phyloP scores from a whole-genome alignment of 2,797 vertebrate species.

The Ammospiza maritima region DNA sequence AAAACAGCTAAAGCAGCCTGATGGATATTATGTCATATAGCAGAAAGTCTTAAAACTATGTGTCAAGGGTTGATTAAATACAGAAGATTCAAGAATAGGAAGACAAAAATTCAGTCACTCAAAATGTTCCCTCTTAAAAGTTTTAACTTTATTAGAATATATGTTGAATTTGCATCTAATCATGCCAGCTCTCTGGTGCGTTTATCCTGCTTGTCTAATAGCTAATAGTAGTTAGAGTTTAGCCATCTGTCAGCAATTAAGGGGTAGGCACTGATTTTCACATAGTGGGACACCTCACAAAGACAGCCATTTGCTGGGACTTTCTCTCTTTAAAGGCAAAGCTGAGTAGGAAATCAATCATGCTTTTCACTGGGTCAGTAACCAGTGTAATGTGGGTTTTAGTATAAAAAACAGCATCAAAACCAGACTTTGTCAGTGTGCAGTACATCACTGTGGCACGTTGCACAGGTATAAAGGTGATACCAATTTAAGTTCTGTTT shows the following conservation, averaged over 20 bases:
- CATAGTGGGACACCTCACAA: not conserved
- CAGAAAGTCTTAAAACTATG: not conserved
- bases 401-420: not conserved
- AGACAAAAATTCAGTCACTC: not conserved
- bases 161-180: not conserved
- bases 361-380: not conserved
- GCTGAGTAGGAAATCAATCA: not conserved
- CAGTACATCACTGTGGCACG: not conserved
- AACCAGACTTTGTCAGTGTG: not conserved
- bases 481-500: not conserved
- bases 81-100: not conserved
- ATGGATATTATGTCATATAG: not conserved
- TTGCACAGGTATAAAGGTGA: not conserved
- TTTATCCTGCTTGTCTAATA: not conserved
- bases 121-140: not conserved
- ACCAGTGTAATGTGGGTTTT: not conserved
- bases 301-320: not conserved
- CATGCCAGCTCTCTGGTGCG: not conserved
- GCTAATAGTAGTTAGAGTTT: not conserved
- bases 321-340: not conserved
- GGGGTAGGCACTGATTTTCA: not conserved
- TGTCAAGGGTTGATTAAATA: not conserved
- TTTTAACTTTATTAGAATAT: not conserved
- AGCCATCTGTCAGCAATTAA: constrained; percentile 45
- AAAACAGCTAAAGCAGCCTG: not conserved